Conservation (phyloP, 2,797 vertebrate genomes). For the Allobates femoralis region DNA sequence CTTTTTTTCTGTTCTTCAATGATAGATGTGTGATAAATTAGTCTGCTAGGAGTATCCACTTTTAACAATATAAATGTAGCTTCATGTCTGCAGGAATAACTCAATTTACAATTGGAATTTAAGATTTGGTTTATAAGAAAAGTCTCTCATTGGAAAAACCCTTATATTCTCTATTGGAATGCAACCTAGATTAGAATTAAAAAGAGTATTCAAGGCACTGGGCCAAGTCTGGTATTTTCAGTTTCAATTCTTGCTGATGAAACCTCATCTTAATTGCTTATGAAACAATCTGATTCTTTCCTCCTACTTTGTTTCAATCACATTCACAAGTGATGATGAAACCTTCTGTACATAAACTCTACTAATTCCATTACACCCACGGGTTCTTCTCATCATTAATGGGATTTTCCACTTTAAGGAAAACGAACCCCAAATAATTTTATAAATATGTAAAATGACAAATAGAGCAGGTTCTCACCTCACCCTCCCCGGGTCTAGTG, state of each 20-base stretch:
- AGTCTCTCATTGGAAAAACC: not conserved
- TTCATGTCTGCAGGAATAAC: too few relatives aligned
- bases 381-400: not conserved
- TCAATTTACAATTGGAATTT: too few relatives aligned
- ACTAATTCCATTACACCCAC: slow-evolving; percentile 4
- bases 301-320: not conserved
- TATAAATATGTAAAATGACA: too few relatives aligned
- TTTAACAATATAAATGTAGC: too few relatives aligned
- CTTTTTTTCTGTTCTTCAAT: too few relatives aligned
- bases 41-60: too few relatives aligned
- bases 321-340: not conserved
- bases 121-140: not conserved
- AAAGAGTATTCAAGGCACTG: not conserved
- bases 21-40: too few relatives aligned
- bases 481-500: too few relatives aligned
- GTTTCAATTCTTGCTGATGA: slow-evolving; percentile 55
- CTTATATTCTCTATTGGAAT: not conserved
- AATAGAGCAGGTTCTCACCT: too few relatives aligned
- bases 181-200: not conserved
- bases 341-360: not conserved
- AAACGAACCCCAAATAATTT: too few relatives aligned
- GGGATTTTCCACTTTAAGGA: too few relatives aligned
- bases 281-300: slow-evolving; percentile 23
- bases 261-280: not conserved
- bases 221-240: slow-evolving; percentile 37